These are phyloP conservation scores for Eucera pruinosa DNA, from an alignment of 2,888 invertebrate genomes.

Conservation along the genomic window DNA sequence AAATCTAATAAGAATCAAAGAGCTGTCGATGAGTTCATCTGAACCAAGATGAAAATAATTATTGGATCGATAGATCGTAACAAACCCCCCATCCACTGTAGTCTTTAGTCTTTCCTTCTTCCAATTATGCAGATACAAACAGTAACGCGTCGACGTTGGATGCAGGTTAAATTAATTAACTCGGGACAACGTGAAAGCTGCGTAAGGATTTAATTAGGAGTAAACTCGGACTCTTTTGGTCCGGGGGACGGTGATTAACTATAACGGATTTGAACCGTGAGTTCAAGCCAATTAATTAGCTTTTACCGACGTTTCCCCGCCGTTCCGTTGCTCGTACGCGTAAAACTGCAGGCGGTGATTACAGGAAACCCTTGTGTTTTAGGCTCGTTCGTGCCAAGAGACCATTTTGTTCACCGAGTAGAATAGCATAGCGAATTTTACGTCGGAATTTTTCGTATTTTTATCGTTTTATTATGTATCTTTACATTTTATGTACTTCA, in stretches of 20 bases:
- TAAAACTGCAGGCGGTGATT: constrained; percentile 11
- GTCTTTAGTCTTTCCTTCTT: background rate
- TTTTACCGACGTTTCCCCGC: constrained; percentile 6
- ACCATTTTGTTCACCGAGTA: background rate
- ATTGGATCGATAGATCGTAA: too few relatives aligned
- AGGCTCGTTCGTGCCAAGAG: background rate
- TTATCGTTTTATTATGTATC: too few relatives aligned
- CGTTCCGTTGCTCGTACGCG: background rate
- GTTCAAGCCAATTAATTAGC: constrained; percentile 54
- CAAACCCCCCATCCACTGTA: background rate
- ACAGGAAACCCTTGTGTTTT: constrained; percentile 9
- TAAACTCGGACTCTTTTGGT: constrained; percentile 22
- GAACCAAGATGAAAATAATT: too few relatives aligned
- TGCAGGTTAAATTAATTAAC: constrained; percentile 40
- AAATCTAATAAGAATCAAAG: too few relatives aligned
- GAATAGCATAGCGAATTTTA: too few relatives aligned
- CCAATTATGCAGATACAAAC: constrained; percentile 15
- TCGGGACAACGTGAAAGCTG: constrained; percentile 16
- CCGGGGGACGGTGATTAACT: constrained; percentile 40
- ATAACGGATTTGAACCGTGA: constrained; percentile 42
- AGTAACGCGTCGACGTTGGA: constrained; percentile 5
- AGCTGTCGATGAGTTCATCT: too few relatives aligned
- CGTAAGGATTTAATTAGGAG: constrained; percentile 56
- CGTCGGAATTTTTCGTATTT: too few relatives aligned
- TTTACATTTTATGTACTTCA: too few relatives aligned